Percentiles rank a stretch among this genome's conserved stretches.
These are phyloP conservation scores for Dendrolimus punctatus DNA, from an alignment of 1,140 invertebrate species.

Conservation along the genomic window DNA sequence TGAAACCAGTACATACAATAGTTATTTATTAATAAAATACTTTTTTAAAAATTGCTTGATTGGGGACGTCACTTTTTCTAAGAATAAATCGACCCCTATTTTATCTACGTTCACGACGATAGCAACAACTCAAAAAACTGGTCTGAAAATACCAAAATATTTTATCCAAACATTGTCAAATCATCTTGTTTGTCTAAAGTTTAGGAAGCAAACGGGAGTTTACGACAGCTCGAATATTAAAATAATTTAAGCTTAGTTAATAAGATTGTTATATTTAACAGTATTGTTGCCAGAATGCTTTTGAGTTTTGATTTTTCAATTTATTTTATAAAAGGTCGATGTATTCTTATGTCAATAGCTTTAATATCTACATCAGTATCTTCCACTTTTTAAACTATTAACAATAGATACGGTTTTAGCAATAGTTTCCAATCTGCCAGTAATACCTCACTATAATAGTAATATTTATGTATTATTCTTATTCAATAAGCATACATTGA, in stretches of 20 bases:
- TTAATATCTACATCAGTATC: constrained; percentile 67
- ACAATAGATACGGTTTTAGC: constrained; percentile 52
- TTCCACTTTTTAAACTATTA: constrained; percentile 62
- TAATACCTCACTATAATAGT: constrained; percentile 61
- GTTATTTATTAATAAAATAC: constrained; percentile 58
- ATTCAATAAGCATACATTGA: constrained; percentile 23
- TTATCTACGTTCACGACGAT: neutral
- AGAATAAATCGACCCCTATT: constrained; percentile 53
- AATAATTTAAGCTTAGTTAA: too few relatives aligned
- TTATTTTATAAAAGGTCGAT: constrained; percentile 26
- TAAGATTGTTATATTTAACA: too few relatives aligned
- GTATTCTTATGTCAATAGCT: constrained; percentile 63
- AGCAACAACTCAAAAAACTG: neutral
- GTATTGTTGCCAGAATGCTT: too few relatives aligned
- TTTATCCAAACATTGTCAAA: too few relatives aligned
- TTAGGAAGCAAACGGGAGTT: too few relatives aligned
- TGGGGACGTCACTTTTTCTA: constrained; percentile 40
- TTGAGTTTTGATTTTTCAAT: too few relatives aligned
- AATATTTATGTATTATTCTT: constrained; percentile 33
- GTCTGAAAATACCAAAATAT: too few relatives aligned
- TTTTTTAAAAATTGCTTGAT: constrained; percentile 51
- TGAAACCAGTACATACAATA: constrained; percentile 55
- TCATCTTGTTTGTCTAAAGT: too few relatives aligned
- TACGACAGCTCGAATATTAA: too few relatives aligned
- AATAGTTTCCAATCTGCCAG: constrained; percentile 63